Conservation (phyloP, 2,888 invertebrate species). For the Drosophila dives region DNA sequence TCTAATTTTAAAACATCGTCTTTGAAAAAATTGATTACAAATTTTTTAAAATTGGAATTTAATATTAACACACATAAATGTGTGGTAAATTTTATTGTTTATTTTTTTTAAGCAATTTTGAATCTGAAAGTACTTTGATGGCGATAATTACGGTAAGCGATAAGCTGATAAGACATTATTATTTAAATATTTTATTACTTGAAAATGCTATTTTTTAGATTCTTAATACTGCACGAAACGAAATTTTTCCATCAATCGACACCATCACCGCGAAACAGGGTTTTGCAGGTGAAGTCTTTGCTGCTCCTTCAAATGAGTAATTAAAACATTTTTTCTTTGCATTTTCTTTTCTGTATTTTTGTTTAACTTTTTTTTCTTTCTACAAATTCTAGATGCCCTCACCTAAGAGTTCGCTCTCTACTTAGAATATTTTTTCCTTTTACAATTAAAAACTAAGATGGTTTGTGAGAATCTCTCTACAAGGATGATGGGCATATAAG, state of each 20-base stretch:
- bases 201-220: neutral
- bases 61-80: too few relatives aligned
- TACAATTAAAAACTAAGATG: conserved; percentile 64
- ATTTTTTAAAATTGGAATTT: too few relatives aligned
- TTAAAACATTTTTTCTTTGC: conserved; percentile 82
- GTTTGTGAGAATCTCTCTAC: conserved; percentile 24
- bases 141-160: neutral
- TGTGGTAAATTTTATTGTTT: too few relatives aligned
- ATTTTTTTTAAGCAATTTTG: neutral
- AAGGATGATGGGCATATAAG: conserved; percentile 3
- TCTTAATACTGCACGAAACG: conserved; percentile 48
- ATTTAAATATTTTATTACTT: neutral
- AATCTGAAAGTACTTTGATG: neutral
- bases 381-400: conserved; percentile 41
- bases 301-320: conserved; percentile 76
- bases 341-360: conserved; percentile 58
- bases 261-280: conserved; percentile 15
- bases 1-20: neutral
- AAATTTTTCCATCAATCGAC: conserved; percentile 46
- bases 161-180: neutral
- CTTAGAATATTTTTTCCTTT: conserved; percentile 39
- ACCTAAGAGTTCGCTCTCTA: conserved; percentile 33
- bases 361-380: conserved; percentile 42
- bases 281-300: conserved; percentile 1
- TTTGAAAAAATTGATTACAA: too few relatives aligned